These are phyloP conservation scores for Hemithea aestivaria DNA, from an alignment of 2,888 invertebrate species.

Conservation along the genomic window DNA sequence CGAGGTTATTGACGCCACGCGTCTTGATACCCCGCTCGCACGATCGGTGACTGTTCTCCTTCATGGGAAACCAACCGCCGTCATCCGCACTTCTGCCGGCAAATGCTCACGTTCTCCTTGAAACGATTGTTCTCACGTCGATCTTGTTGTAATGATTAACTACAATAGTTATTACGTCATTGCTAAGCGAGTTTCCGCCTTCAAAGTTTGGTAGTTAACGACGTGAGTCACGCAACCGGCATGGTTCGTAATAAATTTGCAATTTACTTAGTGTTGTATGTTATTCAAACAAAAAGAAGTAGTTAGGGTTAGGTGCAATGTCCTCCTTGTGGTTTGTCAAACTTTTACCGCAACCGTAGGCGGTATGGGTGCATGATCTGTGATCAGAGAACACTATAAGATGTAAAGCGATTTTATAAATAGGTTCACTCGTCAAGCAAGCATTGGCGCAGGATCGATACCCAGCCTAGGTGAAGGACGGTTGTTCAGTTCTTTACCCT, in stretches of 20 bases:
- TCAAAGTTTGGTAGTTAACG: constrained; percentile 68
- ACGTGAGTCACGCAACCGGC: constrained; percentile 72
- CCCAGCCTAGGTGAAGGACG: constrained; percentile 72
- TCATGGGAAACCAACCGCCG: constrained; percentile 50
- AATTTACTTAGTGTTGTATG: constrained; percentile 39
- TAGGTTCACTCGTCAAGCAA: constrained; percentile 59
- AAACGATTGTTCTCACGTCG: constrained; percentile 71
- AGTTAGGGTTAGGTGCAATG: constrained; percentile 39
- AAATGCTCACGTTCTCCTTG: constrained; percentile 66
- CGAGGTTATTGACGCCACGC: constrained; percentile 75
- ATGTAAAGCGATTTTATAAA: constrained; percentile 60
- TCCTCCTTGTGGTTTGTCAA: constrained; percentile 35
- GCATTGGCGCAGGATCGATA: constrained; percentile 63
- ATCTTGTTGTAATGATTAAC: constrained; percentile 70
- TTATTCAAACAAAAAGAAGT: constrained; percentile 26
- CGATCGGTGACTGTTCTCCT: constrained; percentile 53
- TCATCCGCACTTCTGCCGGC: constrained; percentile 40
- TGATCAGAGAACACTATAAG: constrained; percentile 41
- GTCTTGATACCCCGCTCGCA: constrained; percentile 38
- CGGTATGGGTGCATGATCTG: constrained; percentile 20
- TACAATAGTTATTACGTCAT: constrained; percentile 77
- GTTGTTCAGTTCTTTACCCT: constrained; percentile 61
- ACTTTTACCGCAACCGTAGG: constrained; percentile 24
- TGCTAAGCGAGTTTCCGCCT: constrained; percentile 73
- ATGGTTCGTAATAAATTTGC: constrained; percentile 58